phyloP scores from a whole-genome alignment of 2,113 vertebrate species.

The Petrocephalus zakoni region DNA sequence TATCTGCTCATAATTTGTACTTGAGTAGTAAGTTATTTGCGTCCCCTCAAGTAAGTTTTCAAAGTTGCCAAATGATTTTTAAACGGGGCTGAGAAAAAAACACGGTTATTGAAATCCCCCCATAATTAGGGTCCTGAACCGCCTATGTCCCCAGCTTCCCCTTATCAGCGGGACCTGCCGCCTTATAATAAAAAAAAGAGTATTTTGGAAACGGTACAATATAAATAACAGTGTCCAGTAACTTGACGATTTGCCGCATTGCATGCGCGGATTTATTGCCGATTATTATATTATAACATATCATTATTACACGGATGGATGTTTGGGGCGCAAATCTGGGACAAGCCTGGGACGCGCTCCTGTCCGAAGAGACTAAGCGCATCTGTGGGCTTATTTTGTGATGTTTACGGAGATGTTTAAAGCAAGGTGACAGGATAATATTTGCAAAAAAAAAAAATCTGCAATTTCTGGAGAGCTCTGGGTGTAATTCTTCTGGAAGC shows the following conservation, averaged over 20 bases:
- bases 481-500: conserved; percentile 51
- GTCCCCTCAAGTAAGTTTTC: neutral
- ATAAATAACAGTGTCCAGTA: neutral
- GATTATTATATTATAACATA: neutral
- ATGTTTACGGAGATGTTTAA: conserved; percentile 55
- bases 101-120: neutral
- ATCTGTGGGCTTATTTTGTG: conserved; percentile 38
- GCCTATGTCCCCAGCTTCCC: neutral
- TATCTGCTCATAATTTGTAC: neutral
- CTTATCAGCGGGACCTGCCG: neutral
- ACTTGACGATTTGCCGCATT: neutral
- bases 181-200: neutral
- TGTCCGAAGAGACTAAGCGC: conserved; percentile 35
- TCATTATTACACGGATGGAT: conserved; percentile 31
- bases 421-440: conserved; percentile 57
- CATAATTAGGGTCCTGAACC: neutral
- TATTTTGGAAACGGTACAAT: neutral
- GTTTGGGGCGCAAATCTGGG: conserved; percentile 29
- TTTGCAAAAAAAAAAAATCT: conserved; percentile 47
- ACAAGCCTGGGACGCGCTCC: conserved; percentile 38
- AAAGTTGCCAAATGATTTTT: neutral
- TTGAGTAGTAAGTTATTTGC: neutral
- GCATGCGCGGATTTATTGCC: neutral
- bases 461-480: conserved; percentile 54
- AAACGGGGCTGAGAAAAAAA: neutral